These are phyloP conservation scores for Hirtodrosophila alboralis DNA, from an alignment of 2,888 invertebrate species.

Conservation along the genomic window DNA sequence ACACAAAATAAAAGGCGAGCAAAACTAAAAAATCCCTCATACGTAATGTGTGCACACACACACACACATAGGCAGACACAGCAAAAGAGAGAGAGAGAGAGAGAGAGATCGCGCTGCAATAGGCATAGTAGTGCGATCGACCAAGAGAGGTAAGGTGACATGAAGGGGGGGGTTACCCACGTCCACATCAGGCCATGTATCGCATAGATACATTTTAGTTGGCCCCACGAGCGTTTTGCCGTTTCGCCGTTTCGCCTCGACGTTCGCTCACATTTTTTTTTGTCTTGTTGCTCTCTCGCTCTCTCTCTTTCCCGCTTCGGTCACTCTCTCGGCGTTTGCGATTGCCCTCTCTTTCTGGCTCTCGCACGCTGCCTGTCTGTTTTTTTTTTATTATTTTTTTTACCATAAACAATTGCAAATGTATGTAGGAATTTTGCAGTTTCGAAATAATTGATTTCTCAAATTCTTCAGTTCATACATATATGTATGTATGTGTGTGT, in stretches of 20 bases:
- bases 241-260: conserved; percentile 56
- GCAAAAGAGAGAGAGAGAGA: conserved; percentile 17
- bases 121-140: conserved; percentile 42
- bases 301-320: conserved; percentile 11
- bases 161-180: conserved; percentile 4
- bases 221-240: conserved; percentile 49
- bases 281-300: conserved; percentile 27
- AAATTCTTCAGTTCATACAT: conserved; percentile 64
- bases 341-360: neutral
- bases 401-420: conserved; percentile 77
- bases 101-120: conserved; percentile 36
- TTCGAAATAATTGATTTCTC: conserved; percentile 78
- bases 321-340: conserved; percentile 1
- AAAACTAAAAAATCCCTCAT: conserved; percentile 66
- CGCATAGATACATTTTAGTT: conserved; percentile 74
- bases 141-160: neutral
- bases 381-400: too few relatives aligned
- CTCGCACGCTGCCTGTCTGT: conserved; percentile 26
- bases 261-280: conserved; percentile 69
- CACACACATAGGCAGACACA: conserved; percentile 13
- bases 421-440: conserved; percentile 78
- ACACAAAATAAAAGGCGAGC: conserved; percentile 57
- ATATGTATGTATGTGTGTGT: conserved; percentile 14
- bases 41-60: conserved; percentile 61
- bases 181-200: conserved; percentile 74